Base-by-base conservation (phyloP, 2,888 invertebrate genomes). In the Drosophila ustulata region DNA sequence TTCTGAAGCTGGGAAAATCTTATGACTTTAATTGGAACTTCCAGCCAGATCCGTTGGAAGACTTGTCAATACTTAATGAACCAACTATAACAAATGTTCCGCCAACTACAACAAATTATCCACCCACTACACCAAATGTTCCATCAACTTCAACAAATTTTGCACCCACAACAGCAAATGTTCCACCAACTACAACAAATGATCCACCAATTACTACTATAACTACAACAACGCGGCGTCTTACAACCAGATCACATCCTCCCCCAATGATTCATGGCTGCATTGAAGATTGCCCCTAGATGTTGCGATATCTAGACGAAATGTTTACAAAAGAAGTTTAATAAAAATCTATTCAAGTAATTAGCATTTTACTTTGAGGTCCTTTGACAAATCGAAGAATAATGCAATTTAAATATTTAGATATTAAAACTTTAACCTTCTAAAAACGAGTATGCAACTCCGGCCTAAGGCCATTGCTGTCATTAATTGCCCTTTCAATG, bases 21-120 rank as follows among this genome's bases (percentile, higher is more conserved):
- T 13, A 30, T 4, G 58, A 50, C 9, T 58, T 58, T n/a, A 9
- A 4, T 9, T 58, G 58, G 58, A 50, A 30, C 18, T 43, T 58
- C 7, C 41, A 4, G 1, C 30, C 30, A 30, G 28, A 30, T 30
- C 7, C 30, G 2, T 6, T 7, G 1, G 7, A 6, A 30, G 7
- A 6, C 30, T 7, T 30, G 1, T 6, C 4, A 6, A 6, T 30
- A 30, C 30, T 7, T 30, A 7, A 30, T 2, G 37, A 5, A 8
- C 13, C 34, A 25, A 9, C 13, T 13, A 13, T 4, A 25, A n/a
- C 18, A n/a, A 4, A 23, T 18, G 4, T 28, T 4, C 30, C 3
- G 25, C 2, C 34, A 9, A 52, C 18, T 18, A 1, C 18, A 18
- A 18, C 43, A 9, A 25, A 25, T 6, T 8, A 13, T 0, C 5